Base-by-base conservation (phyloP, 2,113 vertebrate genomes). In the Melanostigma gelatinosum region DNA sequence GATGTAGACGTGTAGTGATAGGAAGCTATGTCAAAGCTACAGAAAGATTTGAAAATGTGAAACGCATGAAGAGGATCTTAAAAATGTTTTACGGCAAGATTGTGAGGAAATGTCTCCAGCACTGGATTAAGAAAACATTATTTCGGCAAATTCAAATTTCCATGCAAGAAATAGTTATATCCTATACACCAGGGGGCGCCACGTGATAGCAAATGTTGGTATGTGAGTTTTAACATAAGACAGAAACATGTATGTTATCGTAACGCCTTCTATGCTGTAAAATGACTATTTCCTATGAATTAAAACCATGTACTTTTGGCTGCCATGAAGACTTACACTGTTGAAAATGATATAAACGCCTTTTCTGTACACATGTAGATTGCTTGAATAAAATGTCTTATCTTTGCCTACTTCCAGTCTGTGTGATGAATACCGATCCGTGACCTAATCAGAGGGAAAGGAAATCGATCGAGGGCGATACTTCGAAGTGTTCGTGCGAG, bases 151-250 rank as follows among this genome's bases (percentile, higher is more conserved):
- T 29, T 44, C 15, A 52, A 60, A 13, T 24, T 44, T 24, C 16
- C 6, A 20, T 48, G 58, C 71, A 36, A 22, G 22, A 40, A 4
- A 16, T 2, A 38, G 36, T 1, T 4, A 1, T 6, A 9, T 9
- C 7, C 0, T 24, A 4, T 27, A 5, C 55, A 58, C 12, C 55
- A 91, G 90, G 86, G 82, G 88, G 85, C 84, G 76, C 64, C 46
- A 55, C 12, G 38, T 9, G 32, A 55, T 38, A 38, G 44, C n/a
- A 79, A 46, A 68, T 29, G 1, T 4, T 16, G 2, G 10, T 4
- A 0, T 29, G 4, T 2, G 42, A 66, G 22, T 64, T 58, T 32
- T 0, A 65, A 42, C 1, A 32, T 24, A 6, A 24, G 20, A 20
- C 22, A 3, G 52, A 67, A 8, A 75, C 52, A 71, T 24, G 0